A percentile compares a stretch with the other conserved stretches of the same genome.
Evolutionary conservation across 2,113 vertebrate genomes (phyloP).

Genomic region (Meleagris gallopavo): DNA sequence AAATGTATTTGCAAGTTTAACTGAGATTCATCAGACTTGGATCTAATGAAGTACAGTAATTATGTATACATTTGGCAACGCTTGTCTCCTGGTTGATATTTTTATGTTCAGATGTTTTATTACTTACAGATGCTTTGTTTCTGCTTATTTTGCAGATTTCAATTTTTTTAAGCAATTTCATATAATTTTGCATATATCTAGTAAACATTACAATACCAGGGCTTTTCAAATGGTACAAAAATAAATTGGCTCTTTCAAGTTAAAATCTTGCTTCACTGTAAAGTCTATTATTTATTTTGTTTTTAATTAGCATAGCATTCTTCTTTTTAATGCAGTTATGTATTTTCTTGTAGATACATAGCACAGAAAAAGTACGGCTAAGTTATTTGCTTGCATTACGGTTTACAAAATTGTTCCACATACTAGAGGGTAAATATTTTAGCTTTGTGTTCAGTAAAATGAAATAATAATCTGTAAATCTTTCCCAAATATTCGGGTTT

Average conservation of each 20-base stretch:
- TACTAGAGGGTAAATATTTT: conserved; percentile 19
- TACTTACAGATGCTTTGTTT: conserved; percentile 51
- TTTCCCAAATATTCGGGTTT: conserved; percentile 30
- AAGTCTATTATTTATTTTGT: background rate
- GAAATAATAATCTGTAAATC: conserved; percentile 1
- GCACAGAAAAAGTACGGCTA: background rate
- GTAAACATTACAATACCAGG: background rate
- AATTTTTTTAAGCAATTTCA: conserved; percentile 44
- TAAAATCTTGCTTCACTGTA: background rate
- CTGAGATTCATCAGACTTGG: background rate
- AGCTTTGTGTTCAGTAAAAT: background rate
- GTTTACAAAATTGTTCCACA: conserved; percentile 28
- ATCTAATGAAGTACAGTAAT: conserved; percentile 39
- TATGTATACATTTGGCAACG: conserved; percentile 17
- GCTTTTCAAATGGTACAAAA: conserved; percentile 18
- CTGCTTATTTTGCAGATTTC: conserved; percentile 30
- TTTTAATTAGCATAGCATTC: conserved; percentile 33
- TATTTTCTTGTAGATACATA: conserved; percentile 22
- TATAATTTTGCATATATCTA: conserved; percentile 36
- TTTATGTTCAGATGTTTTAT: conserved; percentile 16
- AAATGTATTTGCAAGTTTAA: background rate
- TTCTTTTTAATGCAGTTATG: conserved; percentile 22
- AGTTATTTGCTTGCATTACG: background rate
- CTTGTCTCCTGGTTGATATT: conserved; percentile 33
- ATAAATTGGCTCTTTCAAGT: background rate